Percentiles rank a stretch among this genome's conserved stretches.
phyloP scores from a whole-genome alignment of 1,140 invertebrate genomes.

The Lasioglossum albipes region DNA sequence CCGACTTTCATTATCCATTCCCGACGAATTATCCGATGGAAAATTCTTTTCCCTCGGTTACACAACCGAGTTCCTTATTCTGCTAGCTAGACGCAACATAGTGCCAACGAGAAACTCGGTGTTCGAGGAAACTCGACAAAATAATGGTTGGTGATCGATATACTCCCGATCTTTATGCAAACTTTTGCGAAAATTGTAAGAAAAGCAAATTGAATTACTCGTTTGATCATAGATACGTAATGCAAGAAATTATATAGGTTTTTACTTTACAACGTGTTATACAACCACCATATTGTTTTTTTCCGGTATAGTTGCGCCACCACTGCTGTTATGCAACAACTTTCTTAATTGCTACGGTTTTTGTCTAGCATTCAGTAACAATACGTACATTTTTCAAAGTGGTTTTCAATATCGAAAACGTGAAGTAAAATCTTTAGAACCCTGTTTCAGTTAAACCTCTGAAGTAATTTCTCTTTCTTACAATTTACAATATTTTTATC shows the following conservation, averaged over 20 bases:
- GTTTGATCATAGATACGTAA: not conserved
- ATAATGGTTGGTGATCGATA: too few species aligned
- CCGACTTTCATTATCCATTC: slow-evolving; percentile 3
- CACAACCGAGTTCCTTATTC: slow-evolving; percentile 14
- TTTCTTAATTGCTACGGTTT: not conserved
- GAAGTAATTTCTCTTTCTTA: too few species aligned
- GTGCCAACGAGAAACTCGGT: not conserved
- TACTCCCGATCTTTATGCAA: too few species aligned
- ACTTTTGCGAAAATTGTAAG: too few species aligned
- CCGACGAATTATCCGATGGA: not conserved
- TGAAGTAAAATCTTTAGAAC: too few species aligned
- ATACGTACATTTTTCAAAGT: not conserved
- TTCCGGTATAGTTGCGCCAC: not conserved
- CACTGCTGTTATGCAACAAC: not conserved
- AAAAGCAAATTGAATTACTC: too few species aligned
- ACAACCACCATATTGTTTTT: not conserved
- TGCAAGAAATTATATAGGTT: not conserved
- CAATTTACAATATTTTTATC: too few species aligned
- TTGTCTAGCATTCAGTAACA: not conserved
- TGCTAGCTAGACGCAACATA: not conserved
- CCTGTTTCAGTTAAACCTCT: too few species aligned
- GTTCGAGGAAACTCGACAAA: not conserved
- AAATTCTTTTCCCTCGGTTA: slow-evolving; percentile 4
- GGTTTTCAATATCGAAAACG: too few species aligned
- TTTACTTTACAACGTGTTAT: not conserved